A percentile compares a stretch with the other conserved stretches of the same genome.
phyloP scores from a whole-genome alignment of 2,888 invertebrate genomes.

The Lutraria lutraria region DNA sequence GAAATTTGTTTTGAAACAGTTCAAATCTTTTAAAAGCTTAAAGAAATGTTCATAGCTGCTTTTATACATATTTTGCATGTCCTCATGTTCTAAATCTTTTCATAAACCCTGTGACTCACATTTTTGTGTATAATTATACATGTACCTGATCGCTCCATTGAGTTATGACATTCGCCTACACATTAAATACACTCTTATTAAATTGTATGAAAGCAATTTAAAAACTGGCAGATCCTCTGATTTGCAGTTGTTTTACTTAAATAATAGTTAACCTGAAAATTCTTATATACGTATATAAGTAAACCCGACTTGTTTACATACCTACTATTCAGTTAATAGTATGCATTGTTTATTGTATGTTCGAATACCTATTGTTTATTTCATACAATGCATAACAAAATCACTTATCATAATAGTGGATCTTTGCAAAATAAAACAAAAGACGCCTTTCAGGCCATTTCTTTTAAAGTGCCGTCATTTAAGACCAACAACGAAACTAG shows the following conservation, averaged over 20 bases:
- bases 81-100: no score
- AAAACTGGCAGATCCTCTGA: background rate
- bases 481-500: background rate
- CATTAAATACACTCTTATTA: background rate
- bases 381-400: background rate
- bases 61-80: no score
- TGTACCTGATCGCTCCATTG: background rate
- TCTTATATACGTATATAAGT: background rate
- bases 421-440: constrained; percentile 16
- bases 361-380: background rate
- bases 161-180: background rate
- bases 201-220: background rate
- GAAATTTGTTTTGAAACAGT: no score
- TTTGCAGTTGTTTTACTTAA: background rate
- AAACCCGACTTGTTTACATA: background rate
- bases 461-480: background rate
- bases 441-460: background rate
- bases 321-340: background rate
- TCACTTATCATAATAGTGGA: background rate
- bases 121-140: background rate
- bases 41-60: no score
- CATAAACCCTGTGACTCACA: background rate
- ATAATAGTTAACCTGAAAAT: background rate
- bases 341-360: background rate
- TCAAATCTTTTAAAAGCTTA: no score